Base-by-base conservation (phyloP, 2,888 invertebrate species). In the Epirrhoe alternata region DNA sequence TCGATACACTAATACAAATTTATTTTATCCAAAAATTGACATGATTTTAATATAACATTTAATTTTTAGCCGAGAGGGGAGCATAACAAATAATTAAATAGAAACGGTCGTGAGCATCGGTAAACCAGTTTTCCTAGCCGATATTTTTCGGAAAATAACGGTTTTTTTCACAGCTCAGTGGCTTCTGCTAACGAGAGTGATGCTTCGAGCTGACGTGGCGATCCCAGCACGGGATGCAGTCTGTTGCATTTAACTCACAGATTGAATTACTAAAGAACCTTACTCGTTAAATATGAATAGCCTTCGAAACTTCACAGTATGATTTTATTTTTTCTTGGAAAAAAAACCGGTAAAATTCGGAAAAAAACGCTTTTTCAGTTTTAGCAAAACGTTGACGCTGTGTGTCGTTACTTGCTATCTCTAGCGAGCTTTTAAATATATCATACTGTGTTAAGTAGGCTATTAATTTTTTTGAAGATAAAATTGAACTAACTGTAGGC, bases 61-160 rank as follows among this genome's bases (percentile, higher is more conserved):
- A 79, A 87, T 92, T 94, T 90, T 87, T 93, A 93, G 93, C 89
- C 84, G 92, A 83, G 91, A 92, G 93, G 90, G 92, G 90, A 90
- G 87, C 92, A 79, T 93, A 92, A 83, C 82, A 79, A 87, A 85
- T 89, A 89, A 80, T 85, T 83, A 79, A 71, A 47, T 88, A 87
- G 85, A 85, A 84, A 84, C 80, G 83, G 83, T 87, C 86, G 79
- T 81, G 81, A 77, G 74, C 71, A 86, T 87, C 88, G 93, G 93
- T 93, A 93, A 93, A 80, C 75, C 75, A 77, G 83, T 86, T 78
- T 79, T 82, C 61, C 61, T 70, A 83, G 85, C 86, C 84, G 82
- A 72, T 72, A 57, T 64, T 57, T 70, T 76, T 81, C 75, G 80
- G 82, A 77, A 76, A 79, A 81, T 84, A 83, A 84, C 80, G 74